Conservation (phyloP, 2,113 vertebrate genomes). For the Rallus limicola region DNA sequence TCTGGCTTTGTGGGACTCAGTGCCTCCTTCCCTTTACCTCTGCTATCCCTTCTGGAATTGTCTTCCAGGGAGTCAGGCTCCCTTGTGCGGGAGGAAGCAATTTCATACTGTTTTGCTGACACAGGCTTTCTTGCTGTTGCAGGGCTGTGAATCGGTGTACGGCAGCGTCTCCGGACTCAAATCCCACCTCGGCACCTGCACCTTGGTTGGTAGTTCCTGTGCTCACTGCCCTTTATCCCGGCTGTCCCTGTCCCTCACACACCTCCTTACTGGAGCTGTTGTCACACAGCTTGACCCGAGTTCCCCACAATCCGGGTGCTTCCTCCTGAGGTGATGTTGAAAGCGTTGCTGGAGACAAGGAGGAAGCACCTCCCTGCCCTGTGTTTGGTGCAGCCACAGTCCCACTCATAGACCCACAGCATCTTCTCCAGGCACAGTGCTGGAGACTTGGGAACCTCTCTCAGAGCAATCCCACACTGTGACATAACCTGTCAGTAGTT, state of each 20-base stretch:
- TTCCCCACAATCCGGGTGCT: not conserved
- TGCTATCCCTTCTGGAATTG: not conserved
- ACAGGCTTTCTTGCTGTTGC: not conserved
- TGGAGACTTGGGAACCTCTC: not conserved
- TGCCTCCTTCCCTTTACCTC: not conserved
- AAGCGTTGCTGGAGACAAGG: not conserved
- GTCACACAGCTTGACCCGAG: not conserved
- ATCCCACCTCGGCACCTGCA: constrained; percentile 91
- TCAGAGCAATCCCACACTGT: not conserved
- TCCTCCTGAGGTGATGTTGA: not conserved
- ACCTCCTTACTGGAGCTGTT: not conserved
- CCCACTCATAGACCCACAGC: not conserved
- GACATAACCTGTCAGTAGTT: not conserved
- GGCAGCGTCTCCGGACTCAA: constrained; percentile 94
- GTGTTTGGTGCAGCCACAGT: not conserved
- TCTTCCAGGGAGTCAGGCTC: not conserved
- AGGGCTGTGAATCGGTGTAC: constrained; percentile 92
- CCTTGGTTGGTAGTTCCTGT: constrained; percentile 78
- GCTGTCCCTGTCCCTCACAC: not conserved
- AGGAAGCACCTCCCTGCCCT: not conserved
- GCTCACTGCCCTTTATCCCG: not conserved
- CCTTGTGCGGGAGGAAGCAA: not conserved
- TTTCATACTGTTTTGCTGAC: not conserved
- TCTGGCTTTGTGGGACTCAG: not conserved
- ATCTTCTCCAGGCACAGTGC: not conserved